Evolutionary conservation across 2,113 vertebrate species (phyloP), one percentile per base, ranked within the genome.

Genomic region (Noctilio leporinus): DNA sequence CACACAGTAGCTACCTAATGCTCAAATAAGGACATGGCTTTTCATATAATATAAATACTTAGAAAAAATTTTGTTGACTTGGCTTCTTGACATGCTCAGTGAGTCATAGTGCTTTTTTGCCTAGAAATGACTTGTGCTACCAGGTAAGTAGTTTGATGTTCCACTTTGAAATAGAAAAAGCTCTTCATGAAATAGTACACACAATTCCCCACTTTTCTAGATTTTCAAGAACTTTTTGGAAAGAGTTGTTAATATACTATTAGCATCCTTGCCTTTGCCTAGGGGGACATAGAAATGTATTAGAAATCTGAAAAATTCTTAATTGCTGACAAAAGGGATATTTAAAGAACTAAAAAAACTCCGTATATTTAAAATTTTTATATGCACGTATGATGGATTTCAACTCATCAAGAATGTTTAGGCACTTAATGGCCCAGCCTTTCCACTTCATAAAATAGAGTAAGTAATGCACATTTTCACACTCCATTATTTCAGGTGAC

Each of bases 401-500:
- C 40, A 92, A 10, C 10, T 22, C 35, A 95, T 93, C 65, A 95
- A 55, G 72, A 93, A 38, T 91, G 10, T 93, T 93, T 96, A 95
- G 75, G n/a, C 47, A 93, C 57, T 96, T 93, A 94, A 95, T 95
- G 91, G 95, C 4, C 65, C 75, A 93, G 65, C 88, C 7, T 93
- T 83, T 96, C 78, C 43, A 89, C 80, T 83, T 84, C 80, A 91
- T 94, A 93, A 95, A 51, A 86, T 75, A 92, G 22, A 33, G 85
- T 81, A 83, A 94, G 55, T 96, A 95, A 93, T 89, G 30, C 30
- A 89, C 9, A 76, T 84, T 87, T 96, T 75, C 28, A 69, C 95
- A 93, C 64, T 89, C 40, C 70, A 94, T 96, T 96, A 96, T 90
- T 90, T 94, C 65, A 95, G 22, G 45, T 76, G 94, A 84, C 75